A percentile compares a stretch with the other conserved stretches of the same genome.
These are phyloP conservation scores for Gymnocheta viridis DNA, from an alignment of 2,888 invertebrate species.

Conservation along the genomic window DNA sequence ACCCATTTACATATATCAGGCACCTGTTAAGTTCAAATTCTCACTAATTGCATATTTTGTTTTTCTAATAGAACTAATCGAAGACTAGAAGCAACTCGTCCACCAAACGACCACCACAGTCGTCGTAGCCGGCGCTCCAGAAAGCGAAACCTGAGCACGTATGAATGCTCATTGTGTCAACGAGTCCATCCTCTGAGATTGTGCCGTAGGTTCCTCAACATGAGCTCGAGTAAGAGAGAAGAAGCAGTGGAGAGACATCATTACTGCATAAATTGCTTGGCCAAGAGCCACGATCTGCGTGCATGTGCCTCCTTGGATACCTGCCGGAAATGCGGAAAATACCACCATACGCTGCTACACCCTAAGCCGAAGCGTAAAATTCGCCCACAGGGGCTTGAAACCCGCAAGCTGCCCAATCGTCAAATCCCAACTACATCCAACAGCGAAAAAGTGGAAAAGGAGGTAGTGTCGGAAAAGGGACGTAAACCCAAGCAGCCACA, in stretches of 20 bases:
- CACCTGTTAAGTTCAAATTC: background rate
- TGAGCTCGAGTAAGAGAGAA: background rate
- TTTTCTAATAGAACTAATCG: background rate
- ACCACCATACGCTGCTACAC: background rate
- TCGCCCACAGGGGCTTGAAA: background rate
- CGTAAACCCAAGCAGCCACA: no score
- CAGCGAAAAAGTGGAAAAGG: no score
- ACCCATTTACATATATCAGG: background rate
- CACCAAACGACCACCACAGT: background rate
- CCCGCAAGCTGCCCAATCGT: background rate
- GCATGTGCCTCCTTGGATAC: background rate
- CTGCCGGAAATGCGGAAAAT: background rate
- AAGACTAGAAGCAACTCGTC: background rate
- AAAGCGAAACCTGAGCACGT: background rate
- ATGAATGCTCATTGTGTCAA: background rate
- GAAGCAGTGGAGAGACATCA: background rate
- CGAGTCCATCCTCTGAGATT: background rate
- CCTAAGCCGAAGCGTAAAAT: background rate
- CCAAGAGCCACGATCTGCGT: background rate
- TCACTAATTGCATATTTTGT: background rate
- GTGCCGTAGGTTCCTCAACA: background rate
- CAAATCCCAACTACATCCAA: background rate
- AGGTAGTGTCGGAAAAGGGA: no score
- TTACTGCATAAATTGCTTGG: background rate
- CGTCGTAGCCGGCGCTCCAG: background rate